Base-by-base conservation (phyloP, 1,140 invertebrate species). In the Microplitis demolitor region DNA sequence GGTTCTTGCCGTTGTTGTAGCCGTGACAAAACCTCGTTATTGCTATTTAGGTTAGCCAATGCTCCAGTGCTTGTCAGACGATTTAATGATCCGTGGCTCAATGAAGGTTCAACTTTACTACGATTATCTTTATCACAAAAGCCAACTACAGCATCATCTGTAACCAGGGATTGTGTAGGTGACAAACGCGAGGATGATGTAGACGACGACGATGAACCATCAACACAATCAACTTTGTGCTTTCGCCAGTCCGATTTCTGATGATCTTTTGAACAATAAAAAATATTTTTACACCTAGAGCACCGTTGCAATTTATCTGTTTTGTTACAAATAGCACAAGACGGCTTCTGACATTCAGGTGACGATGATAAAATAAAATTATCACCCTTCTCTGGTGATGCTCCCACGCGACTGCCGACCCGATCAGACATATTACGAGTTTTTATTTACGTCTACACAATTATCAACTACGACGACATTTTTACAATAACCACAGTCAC, bases 261-360 rank as follows among this genome's bases (percentile, higher is more conserved):
- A 82, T 95, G 94, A 74, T 92, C 91, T 78, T 91, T 93, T 56
- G 90, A 91, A 84, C 94, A 96, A 84, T 95, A 96, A 86, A 91
- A 91, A 71, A 90, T 89, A 71, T 82, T 86, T 77, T 91, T 90
- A 86, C 94, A 96, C 71, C 91, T 89, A 74, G 90, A 90, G 85
- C 94, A 95, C 74, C 93, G 88, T 50, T 92, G 87, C 76, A 95
- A 85, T 78, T 92, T 92, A 74, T 92, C 89, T 71, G 83, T 85
- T 53, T 86, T 88, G 76, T 91, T 90, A 85, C 95, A 95, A 78
- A 92, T 88, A 77, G 88, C 90, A 88, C 93, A 93, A 75, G 62
- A 64, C 45, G 58, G n/a, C 6, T 34, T 62, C 39, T 50, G 51
- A 69, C 56, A 66, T 53, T 72, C 31, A 53, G 11, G 45, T 56